Conservation (phyloP, 2,888 invertebrate genomes). For the Celastrina argiolus region DNA sequence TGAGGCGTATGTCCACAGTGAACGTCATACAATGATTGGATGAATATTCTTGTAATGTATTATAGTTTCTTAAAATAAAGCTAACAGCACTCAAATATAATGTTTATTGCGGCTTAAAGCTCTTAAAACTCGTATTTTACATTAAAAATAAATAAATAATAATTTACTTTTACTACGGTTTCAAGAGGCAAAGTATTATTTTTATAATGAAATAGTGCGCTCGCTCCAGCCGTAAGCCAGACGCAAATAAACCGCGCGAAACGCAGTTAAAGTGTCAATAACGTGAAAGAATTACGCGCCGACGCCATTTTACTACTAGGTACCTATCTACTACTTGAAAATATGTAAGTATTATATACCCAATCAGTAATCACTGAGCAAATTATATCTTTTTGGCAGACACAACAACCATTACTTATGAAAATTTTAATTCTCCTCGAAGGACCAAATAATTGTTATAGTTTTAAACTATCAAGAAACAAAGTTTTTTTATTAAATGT, state of each 20-base stretch:
- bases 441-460: too few relatives aligned
- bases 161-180: neutral
- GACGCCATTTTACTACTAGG: neutral
- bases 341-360: too few relatives aligned
- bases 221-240: neutral
- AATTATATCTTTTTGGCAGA: neutral
- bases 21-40: too few relatives aligned
- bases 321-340: too few relatives aligned
- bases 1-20: too few relatives aligned
- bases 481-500: too few relatives aligned
- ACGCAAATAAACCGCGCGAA: conserved; percentile 4
- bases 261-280: conserved; percentile 18
- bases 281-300: conserved; percentile 5
- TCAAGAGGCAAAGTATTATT: neutral
- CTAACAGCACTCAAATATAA: neutral
- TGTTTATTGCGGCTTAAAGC: neutral
- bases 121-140: neutral
- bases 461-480: too few relatives aligned
- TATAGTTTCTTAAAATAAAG: neutral
- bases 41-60: too few relatives aligned
- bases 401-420: too few relatives aligned
- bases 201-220: neutral
- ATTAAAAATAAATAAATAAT: conserved; percentile 7
- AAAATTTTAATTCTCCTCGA: too few relatives aligned
- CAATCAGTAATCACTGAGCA: too few relatives aligned